phyloP scores from a whole-genome alignment of 2,888 invertebrate species.

The Mylabris sibirica region DNA sequence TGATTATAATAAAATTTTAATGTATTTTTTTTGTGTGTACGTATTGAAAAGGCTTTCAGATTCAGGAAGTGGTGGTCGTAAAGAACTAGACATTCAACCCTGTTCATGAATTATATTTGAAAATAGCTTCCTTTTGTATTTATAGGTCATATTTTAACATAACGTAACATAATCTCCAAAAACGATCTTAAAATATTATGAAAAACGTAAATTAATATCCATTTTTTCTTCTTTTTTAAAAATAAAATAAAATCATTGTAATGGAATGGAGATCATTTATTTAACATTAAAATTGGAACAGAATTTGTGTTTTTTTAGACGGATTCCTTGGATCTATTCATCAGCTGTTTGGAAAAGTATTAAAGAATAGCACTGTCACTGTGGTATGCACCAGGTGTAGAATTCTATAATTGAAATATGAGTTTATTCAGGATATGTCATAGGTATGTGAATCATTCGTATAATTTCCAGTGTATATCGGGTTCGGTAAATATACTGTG shows the following conservation, averaged over 20 bases:
- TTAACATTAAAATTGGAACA: background rate
- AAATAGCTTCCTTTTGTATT: background rate
- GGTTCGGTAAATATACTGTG: background rate
- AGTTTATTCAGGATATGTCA: background rate
- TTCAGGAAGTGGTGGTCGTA: background rate
- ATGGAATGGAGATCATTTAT: background rate
- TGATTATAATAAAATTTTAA: background rate
- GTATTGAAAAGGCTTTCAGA: background rate
- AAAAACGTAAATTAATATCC: background rate
- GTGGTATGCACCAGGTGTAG: slow-evolving; percentile 14
- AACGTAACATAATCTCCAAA: background rate
- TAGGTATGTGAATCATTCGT: slow-evolving; percentile 7
- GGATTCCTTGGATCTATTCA: background rate
- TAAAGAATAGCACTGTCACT: background rate
- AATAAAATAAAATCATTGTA: background rate
- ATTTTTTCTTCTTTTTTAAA: too few relatives aligned
- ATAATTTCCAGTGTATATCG: background rate
- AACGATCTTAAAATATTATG: background rate
- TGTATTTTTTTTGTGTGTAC: background rate
- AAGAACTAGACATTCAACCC: background rate
- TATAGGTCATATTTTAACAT: background rate
- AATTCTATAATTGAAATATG: background rate
- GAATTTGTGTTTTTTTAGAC: background rate
- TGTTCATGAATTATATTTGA: background rate
- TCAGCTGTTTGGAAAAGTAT: slow-evolving; percentile 3